Base-by-base conservation (phyloP, 2,113 vertebrate species). In the Piprites chloris region DNA sequence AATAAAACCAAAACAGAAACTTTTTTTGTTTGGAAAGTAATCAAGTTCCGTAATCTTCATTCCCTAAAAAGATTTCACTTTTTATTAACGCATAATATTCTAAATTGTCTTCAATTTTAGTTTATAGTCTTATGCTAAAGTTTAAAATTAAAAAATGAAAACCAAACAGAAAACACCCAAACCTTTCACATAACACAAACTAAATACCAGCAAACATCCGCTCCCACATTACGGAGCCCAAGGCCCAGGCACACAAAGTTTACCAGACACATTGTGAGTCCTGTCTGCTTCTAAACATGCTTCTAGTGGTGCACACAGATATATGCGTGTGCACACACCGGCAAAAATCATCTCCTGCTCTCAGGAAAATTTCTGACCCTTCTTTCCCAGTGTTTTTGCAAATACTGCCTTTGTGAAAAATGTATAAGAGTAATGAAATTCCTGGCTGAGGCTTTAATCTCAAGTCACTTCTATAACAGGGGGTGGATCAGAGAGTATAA, bases 381-480 rank as follows among this genome's bases (percentile, higher is more conserved):
- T 32, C 75, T 76, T 90, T 37, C 50, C 39, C 44, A 83, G 19
- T 18, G 75, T 80, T 95, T 91, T 82, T 86, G n/a, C 67, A 85
- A 97, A 95, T 59, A 90, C 44, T 79, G 47, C 82, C 85, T 95
- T 90, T 84, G 94, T 97, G 96, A 97, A 97, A 98, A 96, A 97
- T 80, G 58, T 77, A 20, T 93, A 85, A 86, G 86, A 94, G 72
- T 94, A 98, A 96, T 97, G 96, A 96, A 97, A 98, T 94, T 97
- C 95, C 91, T 94, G 86, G 89, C 90, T 72, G 72, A 93, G 76
- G 86, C 95, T 97, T 98, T 97, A 98, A 98, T 98, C 96, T 97
- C 90, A 13, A 96, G 79, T 97, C 94, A 97, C 96, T 97, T 96
- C 85, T 88, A 20, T 82, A 96, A 97, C 68, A 94, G 82, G 96